Evolutionary conservation across 2,888 invertebrate species (phyloP), one percentile per base, ranked within the genome.

Genomic region (Folsomia manolachei): DNA sequence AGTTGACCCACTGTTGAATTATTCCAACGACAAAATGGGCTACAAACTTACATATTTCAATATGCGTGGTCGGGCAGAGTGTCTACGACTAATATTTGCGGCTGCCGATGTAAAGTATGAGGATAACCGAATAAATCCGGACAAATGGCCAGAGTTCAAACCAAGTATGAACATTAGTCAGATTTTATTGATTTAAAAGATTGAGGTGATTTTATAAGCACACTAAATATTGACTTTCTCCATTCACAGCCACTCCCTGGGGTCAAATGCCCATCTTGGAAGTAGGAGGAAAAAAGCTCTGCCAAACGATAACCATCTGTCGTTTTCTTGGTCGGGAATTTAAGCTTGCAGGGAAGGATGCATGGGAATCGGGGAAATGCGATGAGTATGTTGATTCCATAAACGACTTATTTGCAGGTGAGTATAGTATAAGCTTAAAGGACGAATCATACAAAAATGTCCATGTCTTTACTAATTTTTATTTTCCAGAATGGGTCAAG

Each of bases 221-320:
- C n/a, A n/a, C n/a, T n/a, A n/a, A 56, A 56, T 56, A 19, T 56
- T 56, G 9, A 51, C 9, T 51, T 9, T 51, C 51, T 11, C 9
- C 51, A 19, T 56, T 7, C n/a, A 19, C 25, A 67, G 67, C 21
- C 60, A 53, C 53, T 1, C 69, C 69, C 0, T 81, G 79, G 65
- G 78, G 80, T 0, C 78, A 76, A 65, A 24, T 81, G 4, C 82
- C 82, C 1, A 73, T 81, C 2, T 74, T 82, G n/a, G 73, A 81
- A 71, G 76, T 81, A 21, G 81, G 80, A 1, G 81, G 80, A 0
- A 71, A 77, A 61, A 76, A 72, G 2, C 75, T 82, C 1, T 78
- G 78, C 21, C 81, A 81, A 73, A 78, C 80, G 19, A 77, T 76
- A 19, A 76, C 81, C 18, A 82, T 82, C 61, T 80, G 79, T 65